Evolutionary conservation across 92 coral and sea anemone genomes (phyloP).

Genomic region (Montipora capitata): DNA sequence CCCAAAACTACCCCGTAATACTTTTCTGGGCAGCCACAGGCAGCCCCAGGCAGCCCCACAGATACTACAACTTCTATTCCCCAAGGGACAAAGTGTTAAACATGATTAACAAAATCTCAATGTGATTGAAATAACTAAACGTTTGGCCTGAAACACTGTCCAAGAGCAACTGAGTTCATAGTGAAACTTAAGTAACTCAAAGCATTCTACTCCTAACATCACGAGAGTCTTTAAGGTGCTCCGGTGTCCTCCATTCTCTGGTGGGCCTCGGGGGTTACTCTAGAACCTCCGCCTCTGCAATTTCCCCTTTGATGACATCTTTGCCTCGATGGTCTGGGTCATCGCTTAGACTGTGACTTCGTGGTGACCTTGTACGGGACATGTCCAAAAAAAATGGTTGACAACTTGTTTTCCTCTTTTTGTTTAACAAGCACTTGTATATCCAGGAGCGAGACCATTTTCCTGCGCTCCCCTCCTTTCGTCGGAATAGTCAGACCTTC

Average conservation of each 20-base stretch:
- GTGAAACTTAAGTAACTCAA: too few species aligned
- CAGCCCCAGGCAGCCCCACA: conserved; percentile 16
- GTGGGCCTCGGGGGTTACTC: too few species aligned
- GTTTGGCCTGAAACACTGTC: too few species aligned
- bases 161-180: background rate
- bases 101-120: background rate
- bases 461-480: too few species aligned
- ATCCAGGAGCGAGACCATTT: too few species aligned
- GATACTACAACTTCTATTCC: conserved; percentile 14
- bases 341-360: background rate
- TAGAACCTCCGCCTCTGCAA: background rate
- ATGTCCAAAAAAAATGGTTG: background rate
- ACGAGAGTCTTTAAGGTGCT: background rate
- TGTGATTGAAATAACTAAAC: too few species aligned
- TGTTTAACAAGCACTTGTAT: background rate
- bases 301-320: background rate
- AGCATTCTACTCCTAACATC: too few species aligned
- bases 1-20: background rate
- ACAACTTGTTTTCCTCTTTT: background rate
- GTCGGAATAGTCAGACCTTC: too few species aligned
- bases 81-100: background rate
- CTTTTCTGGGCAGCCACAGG: background rate
- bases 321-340: background rate
- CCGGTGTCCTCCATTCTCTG: too few species aligned
- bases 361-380: background rate